A percentile compares a stretch with the other conserved stretches of the same genome.
These are phyloP conservation scores for Gasterosteus nipponicus DNA, from an alignment of 2,113 vertebrate genomes.

Conservation along the genomic window DNA sequence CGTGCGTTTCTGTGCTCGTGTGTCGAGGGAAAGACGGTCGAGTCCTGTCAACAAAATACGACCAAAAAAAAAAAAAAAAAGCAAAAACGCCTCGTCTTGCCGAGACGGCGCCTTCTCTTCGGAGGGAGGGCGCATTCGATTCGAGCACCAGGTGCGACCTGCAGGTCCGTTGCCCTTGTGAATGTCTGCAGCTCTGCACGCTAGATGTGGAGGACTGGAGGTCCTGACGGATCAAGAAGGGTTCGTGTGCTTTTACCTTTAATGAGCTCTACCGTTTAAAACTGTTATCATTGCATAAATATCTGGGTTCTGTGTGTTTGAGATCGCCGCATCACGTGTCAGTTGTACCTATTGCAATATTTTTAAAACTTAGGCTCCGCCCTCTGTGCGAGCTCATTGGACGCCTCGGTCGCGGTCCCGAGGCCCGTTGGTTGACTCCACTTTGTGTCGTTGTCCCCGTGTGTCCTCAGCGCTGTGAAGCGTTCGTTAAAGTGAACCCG, in stretches of 20 bases:
- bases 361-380: conserved; percentile 27
- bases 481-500: not conserved
- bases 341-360: conserved; percentile 34
- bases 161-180: conserved; percentile 54
- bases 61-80: not conserved
- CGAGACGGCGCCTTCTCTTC: conserved; percentile 49
- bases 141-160: conserved; percentile 32
- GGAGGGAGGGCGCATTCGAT: too few species aligned
- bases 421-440: conserved; percentile 26
- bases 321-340: conserved; percentile 26
- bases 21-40: conserved; percentile 58
- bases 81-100: conserved; percentile 41
- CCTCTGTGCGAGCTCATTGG: conserved; percentile 40
- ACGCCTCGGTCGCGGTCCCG: conserved; percentile 13
- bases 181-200: conserved; percentile 72
- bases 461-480: conserved; percentile 41
- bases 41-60: conserved; percentile 69
- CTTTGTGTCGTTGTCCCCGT: conserved; percentile 27
- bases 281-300: conserved; percentile 71
- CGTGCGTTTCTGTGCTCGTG: conserved; percentile 55
- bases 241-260: conserved; percentile 77
- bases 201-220: conserved; percentile 72
- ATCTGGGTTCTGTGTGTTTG: conserved; percentile 44
- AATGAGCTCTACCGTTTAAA: conserved; percentile 73
- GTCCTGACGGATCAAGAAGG: conserved; percentile 53